Evolutionary conservation across 2,113 vertebrate genomes (phyloP).

Genomic region (Myodes glareolus): DNA sequence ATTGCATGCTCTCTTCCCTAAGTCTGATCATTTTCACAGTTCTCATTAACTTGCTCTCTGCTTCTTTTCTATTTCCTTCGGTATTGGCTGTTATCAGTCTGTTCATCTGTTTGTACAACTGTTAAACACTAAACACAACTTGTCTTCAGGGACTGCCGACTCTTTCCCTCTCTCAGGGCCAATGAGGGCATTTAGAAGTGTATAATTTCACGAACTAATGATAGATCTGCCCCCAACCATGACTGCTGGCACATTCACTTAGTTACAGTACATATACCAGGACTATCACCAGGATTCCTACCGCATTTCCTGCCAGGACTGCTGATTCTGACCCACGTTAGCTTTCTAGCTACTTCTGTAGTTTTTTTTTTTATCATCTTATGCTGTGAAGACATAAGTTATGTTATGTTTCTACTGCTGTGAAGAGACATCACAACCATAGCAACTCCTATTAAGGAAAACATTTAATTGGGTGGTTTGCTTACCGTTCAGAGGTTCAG

Average conservation of each 20-base stretch:
- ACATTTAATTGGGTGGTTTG: not conserved
- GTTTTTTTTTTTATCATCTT: too few relatives aligned
- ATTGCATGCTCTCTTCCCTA: not conserved
- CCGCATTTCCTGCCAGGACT: not conserved
- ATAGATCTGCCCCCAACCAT: too few relatives aligned
- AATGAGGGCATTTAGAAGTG: too few relatives aligned
- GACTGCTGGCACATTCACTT: too few relatives aligned
- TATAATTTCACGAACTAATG: not conserved
- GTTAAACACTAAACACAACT: not conserved
- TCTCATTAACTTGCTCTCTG: not conserved
- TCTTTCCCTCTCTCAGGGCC: not conserved
- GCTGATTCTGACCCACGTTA: not conserved
- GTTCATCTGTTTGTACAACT: not conserved
- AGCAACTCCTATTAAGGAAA: not conserved
- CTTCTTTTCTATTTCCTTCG: not conserved
- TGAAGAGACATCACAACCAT: not conserved
- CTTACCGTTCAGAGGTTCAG: not conserved
- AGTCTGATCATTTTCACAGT: not conserved
- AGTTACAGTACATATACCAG: too few relatives aligned
- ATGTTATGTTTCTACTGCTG: not conserved
- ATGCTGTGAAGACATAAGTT: too few relatives aligned
- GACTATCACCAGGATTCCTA: rapidly evolving
- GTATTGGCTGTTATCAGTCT: not conserved
- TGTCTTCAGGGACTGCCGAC: too few relatives aligned
- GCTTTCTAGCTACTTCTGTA: not conserved